phyloP scores from a whole-genome alignment of 92 coral and sea anemone species.

The Scolanthus callimorphus region DNA sequence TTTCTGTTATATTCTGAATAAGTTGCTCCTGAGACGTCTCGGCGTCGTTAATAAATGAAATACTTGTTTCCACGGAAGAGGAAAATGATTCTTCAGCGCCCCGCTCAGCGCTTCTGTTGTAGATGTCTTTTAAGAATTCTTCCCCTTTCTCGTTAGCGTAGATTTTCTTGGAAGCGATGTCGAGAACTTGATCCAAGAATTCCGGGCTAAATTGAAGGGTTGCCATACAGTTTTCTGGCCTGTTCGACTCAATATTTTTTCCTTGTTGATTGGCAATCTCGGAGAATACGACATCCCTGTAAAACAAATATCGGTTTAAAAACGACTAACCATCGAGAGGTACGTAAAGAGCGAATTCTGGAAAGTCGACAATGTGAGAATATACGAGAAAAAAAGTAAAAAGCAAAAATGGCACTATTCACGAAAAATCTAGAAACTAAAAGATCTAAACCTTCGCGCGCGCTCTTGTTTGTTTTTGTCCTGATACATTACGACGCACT shows the following conservation, averaged over 20 bases:
- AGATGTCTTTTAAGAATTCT: slow-evolving; percentile 52
- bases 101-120: slow-evolving; percentile 4
- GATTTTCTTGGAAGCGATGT: slow-evolving; percentile 36
- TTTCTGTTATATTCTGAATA: slow-evolving; percentile 88
- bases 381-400: too few species aligned
- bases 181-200: slow-evolving; percentile 40
- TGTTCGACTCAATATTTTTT: not conserved
- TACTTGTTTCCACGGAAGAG: slow-evolving; percentile 4
- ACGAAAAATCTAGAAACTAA: too few species aligned
- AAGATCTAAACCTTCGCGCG: too few species aligned
- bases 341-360: too few species aligned
- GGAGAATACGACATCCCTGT: slow-evolving; percentile 12
- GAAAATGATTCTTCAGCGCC: not conserved
- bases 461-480: too few species aligned
- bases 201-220: slow-evolving; percentile 41
- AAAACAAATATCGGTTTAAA: too few species aligned
- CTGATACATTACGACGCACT: too few species aligned
- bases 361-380: too few species aligned
- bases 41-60: slow-evolving; percentile 25
- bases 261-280: not conserved
- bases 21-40: slow-evolving; percentile 41
- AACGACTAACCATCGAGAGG: too few species aligned
- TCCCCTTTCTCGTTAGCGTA: slow-evolving; percentile 29
- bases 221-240: not conserved
- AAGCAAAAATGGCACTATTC: too few species aligned